Percentiles rank a stretch among this genome's conserved stretches.
These are phyloP conservation scores for Pseudanteris insignis DNA, from an alignment of 2,888 invertebrate species.

Conservation along the genomic window DNA sequence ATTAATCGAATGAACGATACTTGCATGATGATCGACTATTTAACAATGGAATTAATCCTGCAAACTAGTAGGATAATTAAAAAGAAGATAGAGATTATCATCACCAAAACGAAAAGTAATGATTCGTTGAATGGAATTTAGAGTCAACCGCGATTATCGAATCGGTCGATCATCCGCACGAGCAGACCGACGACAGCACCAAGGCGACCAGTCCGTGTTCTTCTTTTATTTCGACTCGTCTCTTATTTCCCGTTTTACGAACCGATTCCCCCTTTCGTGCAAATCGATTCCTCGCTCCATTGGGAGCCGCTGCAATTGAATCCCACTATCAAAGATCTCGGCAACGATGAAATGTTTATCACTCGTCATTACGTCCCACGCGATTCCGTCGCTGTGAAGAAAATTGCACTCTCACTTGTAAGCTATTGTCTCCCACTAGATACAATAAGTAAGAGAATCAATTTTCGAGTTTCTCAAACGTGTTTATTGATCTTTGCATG, in stretches of 20 bases:
- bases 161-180: constrained; percentile 33
- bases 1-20: no score
- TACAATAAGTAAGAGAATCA: no score
- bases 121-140: constrained; percentile 35
- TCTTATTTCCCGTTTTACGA: constrained; percentile 40
- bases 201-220: constrained; percentile 16
- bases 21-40: no score
- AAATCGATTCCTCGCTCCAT: constrained; percentile 41
- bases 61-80: no score
- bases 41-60: no score
- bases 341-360: constrained; percentile 38
- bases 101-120: no score
- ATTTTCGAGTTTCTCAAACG: no score
- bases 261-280: constrained; percentile 15
- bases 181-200: constrained; percentile 26
- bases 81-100: no score
- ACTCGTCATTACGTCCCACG: constrained; percentile 15
- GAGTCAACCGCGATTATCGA: constrained; percentile 37
- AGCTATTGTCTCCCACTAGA: no score
- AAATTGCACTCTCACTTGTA: constrained; percentile 3
- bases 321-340: constrained; percentile 31
- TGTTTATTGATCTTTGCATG: no score
- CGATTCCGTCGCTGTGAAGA: not conserved
- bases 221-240: constrained; percentile 39
- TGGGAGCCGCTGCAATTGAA: constrained; percentile 41